Conservation (phyloP, 2,113 vertebrate species). For the Cacatua alba region DNA sequence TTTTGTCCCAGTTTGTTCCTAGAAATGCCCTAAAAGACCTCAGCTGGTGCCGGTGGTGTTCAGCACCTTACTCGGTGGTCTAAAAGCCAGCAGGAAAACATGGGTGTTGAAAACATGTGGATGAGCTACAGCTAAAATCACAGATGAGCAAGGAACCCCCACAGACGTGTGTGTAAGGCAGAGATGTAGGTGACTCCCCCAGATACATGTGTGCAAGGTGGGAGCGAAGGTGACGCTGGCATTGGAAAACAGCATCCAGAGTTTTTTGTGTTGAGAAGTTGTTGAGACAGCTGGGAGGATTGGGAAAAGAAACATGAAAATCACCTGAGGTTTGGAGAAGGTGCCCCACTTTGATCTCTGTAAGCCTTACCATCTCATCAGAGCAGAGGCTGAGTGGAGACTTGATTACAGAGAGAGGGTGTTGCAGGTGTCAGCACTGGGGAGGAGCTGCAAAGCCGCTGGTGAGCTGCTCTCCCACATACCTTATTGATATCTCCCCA, state of each 20-base stretch:
- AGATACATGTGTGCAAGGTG: no score
- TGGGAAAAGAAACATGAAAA: neutral
- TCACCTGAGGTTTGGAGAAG: neutral
- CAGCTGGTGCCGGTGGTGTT: neutral
- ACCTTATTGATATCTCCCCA: neutral
- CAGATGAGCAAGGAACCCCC: no score
- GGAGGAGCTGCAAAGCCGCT: neutral
- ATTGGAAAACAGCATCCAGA: neutral
- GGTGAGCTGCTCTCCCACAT: neutral
- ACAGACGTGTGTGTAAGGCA: neutral
- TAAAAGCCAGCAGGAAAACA: neutral
- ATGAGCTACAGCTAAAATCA: neutral
- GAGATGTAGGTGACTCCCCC: neutral
- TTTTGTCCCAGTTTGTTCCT: neutral
- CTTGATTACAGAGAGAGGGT: neutral
- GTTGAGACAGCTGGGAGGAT: neutral
- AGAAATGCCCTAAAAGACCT: neutral
- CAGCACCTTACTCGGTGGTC: neutral
- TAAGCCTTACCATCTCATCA: neutral
- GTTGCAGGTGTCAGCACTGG: rapidly evolving
- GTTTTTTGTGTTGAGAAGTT: neutral
- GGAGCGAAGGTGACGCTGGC: neutral
- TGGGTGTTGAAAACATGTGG: rapidly evolving
- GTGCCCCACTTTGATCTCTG: neutral
- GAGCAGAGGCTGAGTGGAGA: neutral